Conservation (phyloP, 2,113 vertebrate species). For the Nansenia antarctica region DNA sequence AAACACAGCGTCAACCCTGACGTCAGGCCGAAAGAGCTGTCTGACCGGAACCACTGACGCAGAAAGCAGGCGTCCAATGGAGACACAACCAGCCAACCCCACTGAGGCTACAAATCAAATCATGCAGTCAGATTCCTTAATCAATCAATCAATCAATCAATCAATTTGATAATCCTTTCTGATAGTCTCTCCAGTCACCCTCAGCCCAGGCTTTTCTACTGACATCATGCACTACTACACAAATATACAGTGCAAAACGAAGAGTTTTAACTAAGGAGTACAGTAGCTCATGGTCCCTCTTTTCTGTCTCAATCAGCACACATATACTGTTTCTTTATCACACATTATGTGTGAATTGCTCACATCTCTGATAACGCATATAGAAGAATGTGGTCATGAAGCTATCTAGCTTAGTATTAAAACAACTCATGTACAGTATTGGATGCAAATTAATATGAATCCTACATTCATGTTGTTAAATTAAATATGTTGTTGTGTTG, state of each 20-base stretch:
- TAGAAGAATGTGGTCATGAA: too few species aligned
- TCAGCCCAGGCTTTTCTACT: neutral
- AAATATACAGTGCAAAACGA: neutral
- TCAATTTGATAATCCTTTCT: neutral
- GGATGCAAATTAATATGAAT: too few species aligned
- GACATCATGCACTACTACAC: neutral
- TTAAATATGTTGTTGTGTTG: too few species aligned
- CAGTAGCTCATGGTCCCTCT: neutral
- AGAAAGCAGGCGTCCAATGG: constrained; percentile 25
- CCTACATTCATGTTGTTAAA: too few species aligned
- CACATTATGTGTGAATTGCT: neutral
- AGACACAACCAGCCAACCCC: neutral
- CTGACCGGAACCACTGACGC: constrained; percentile 37
- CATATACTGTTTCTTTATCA: neutral
- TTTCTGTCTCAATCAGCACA: neutral
- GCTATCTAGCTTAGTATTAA: too few species aligned
- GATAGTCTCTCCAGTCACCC: neutral
- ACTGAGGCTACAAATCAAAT: neutral
- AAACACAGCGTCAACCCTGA: constrained; percentile 62
- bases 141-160: neutral
- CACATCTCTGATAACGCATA: too few species aligned
- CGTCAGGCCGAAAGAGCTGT: constrained; percentile 37
- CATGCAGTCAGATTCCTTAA: neutral
- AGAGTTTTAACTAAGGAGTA: neutral
- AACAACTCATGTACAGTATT: neutral